phyloP scores from a whole-genome alignment of 2,888 invertebrate genomes.

The Brachypalpus laphriformis region DNA sequence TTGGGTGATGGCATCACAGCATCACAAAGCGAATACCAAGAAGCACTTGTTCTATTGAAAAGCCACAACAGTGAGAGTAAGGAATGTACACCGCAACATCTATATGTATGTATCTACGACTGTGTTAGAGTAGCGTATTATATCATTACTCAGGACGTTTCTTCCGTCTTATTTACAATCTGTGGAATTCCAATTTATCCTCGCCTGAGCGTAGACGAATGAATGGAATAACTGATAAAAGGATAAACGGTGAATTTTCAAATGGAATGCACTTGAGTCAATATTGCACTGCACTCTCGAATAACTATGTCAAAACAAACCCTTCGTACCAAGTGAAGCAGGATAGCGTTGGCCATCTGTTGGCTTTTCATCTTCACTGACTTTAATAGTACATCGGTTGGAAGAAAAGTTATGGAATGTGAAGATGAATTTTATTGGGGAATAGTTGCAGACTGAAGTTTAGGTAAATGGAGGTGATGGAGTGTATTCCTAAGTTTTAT shows the following conservation, averaged over 20 bases:
- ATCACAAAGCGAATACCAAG: conserved; percentile 59
- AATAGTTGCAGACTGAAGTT: neutral
- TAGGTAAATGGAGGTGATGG: neutral
- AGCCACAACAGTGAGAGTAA: conserved; percentile 63
- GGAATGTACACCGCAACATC: conserved; percentile 33
- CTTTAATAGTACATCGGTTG: neutral
- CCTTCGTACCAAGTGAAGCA: no score
- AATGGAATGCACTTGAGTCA: conserved; percentile 72
- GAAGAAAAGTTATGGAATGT: neutral
- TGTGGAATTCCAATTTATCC: conserved; percentile 70
- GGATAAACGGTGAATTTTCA: conserved; percentile 56
- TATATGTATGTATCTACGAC: conserved; percentile 12
- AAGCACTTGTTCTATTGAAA: conserved; percentile 57
- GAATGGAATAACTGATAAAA: conserved; percentile 68
- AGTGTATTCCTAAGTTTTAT: neutral
- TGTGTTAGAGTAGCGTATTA: conserved; percentile 57
- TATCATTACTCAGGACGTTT: conserved; percentile 60
- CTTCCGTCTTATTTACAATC: conserved; percentile 57
- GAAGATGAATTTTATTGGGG: conserved; percentile 7
- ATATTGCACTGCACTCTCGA: conserved; percentile 65
- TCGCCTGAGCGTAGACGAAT: conserved; percentile 42
- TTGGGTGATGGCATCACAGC: conserved; percentile 16
- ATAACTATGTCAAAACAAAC: conserved; percentile 69
- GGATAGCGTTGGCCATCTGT: neutral
- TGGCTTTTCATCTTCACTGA: conserved; percentile 10